These are phyloP conservation scores for Keiferia lycopersicella DNA, from an alignment of 2,888 invertebrate genomes.

Conservation along the genomic window DNA sequence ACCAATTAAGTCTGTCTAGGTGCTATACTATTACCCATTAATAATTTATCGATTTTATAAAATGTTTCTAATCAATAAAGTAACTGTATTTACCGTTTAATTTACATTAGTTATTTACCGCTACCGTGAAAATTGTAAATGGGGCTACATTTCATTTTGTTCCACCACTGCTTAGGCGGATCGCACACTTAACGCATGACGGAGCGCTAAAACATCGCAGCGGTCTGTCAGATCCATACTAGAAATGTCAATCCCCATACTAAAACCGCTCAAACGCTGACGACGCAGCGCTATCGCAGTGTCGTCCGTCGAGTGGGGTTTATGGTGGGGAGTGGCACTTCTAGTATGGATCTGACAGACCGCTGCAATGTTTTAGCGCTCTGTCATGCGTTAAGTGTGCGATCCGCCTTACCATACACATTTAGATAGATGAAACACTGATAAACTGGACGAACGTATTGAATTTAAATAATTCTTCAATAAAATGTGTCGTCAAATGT, in stretches of 20 bases:
- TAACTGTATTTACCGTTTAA: background rate
- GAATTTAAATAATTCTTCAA: constrained; percentile 47
- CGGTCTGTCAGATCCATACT: no score
- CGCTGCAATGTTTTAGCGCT: no score
- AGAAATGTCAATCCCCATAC: no score
- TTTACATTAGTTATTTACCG: background rate
- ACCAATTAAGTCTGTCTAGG: background rate
- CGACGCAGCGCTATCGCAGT: no score
- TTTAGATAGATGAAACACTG: constrained; percentile 22
- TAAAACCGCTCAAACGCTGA: no score
- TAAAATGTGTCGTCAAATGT: constrained; percentile 61
- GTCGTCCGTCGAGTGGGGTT: no score
- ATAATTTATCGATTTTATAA: background rate
- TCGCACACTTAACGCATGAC: no score
- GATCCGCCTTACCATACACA: no score
- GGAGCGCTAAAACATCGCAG: no score
- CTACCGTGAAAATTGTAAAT: constrained; percentile 16
- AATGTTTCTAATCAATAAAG: constrained; percentile 2
- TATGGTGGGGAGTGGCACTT: no score
- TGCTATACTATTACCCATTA: background rate
- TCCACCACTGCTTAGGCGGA: constrained; percentile 6
- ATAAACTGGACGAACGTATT: constrained; percentile 22
- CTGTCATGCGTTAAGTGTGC: no score
- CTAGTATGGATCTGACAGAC: no score
- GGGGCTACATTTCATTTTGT: constrained; percentile 11